Evolutionary conservation across 2,113 vertebrate species (phyloP), one percentile per base, ranked within the genome.

Genomic region (Psilopogon haemacephalus): DNA sequence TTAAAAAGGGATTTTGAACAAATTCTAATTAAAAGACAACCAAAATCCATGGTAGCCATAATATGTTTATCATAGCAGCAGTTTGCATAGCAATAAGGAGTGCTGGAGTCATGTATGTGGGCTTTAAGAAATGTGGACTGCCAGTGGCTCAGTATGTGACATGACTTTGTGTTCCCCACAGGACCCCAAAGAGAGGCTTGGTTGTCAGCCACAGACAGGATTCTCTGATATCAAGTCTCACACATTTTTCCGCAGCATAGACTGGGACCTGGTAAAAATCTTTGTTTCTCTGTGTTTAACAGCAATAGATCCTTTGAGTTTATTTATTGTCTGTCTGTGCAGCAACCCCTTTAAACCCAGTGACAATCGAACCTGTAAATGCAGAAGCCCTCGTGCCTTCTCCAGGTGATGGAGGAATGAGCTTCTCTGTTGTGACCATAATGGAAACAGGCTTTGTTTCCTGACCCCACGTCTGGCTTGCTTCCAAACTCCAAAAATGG

Each of bases 181-280:
- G 99, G 99, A 99, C 96, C 99, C 99, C 76, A 99, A 99, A 97
- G 99, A 99, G 95, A 98, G 99, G 95, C 98, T 99, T 70, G 99
- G 99, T 46, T 99, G 99, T 96, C 99, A 99, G 95, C 98, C 97
- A 2, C 98, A 99, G 97, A 98, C 98, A 1, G 99, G 99, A 88
- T 99, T 99, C 97, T 98, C 98, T 12, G 99, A 99, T 94, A 99
- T 99, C 97, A 99, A 99, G 97, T 98, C 99, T 70, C 99, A 99
- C 48, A 99, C 99, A 0, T 99, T 99, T 97, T 99, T 99, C 98
- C 99, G 99, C 96, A 99, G 97, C 97, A 99, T 99, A 94, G 99
- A 99, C 98, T 99, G 99, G 99, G 99, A 99, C 83, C 98, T 99
- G 99, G 99, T 99, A 98, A 98, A 97, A 71, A 88, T 14, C 7